These are phyloP conservation scores for Tichodroma muraria DNA, from an alignment of 2,113 vertebrate species.

Conservation along the genomic window DNA sequence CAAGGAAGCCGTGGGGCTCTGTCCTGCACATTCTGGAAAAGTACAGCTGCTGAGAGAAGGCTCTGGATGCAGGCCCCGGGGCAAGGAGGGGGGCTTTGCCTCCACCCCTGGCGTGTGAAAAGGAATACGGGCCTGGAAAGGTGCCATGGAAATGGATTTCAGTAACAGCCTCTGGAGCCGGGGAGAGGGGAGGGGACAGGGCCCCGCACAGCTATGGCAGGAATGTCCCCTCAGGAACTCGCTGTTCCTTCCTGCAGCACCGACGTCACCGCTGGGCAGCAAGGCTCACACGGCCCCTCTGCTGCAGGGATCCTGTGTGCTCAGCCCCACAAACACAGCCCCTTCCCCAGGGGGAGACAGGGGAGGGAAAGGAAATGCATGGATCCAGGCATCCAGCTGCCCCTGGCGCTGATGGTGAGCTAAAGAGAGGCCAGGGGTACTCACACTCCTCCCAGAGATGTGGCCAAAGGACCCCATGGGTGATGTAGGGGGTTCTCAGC, in stretches of 20 bases:
- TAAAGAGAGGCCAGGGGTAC: not conserved
- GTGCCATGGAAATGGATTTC: slow-evolving; percentile 31
- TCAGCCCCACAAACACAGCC: not conserved
- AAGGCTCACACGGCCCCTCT: not conserved
- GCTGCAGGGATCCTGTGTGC: not conserved
- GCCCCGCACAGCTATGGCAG: slow-evolving; percentile 33
- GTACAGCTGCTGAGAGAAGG: not conserved
- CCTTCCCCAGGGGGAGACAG: accelerated
- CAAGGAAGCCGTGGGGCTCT: not conserved
- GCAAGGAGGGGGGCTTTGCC: not conserved
- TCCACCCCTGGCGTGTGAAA: slow-evolving; percentile 3
- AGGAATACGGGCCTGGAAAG: slow-evolving; percentile 11
- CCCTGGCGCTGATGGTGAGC: not conserved
- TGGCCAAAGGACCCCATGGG: accelerated
- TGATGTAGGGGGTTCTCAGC: accelerated
- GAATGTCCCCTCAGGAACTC: slow-evolving; percentile 68
- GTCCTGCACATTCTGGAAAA: slow-evolving; percentile 8
- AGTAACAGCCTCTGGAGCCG: not conserved
- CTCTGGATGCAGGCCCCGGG: not conserved
- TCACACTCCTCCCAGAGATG: accelerated
- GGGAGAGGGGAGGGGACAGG: not conserved
- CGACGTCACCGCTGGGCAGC: slow-evolving; percentile 36
- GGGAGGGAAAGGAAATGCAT: not conserved
- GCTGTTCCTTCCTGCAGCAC: slow-evolving; percentile 57
- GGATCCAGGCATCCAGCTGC: accelerated